These are phyloP conservation scores for Prunella fulvescens DNA, from an alignment of 2,113 vertebrate species.

Conservation along the genomic window DNA sequence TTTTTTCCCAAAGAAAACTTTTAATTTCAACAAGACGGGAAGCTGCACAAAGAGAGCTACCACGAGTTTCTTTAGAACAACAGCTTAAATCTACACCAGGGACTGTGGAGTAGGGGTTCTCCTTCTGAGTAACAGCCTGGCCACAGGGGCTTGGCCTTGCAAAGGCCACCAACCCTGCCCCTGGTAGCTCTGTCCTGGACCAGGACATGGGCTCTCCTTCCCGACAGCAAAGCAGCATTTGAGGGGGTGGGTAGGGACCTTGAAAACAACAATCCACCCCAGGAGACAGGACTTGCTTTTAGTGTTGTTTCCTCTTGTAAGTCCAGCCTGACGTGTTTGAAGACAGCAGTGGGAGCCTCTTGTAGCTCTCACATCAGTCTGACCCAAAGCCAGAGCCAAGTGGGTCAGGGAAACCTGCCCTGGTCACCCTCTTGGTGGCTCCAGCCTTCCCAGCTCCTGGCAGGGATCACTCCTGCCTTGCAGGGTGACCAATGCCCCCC, in stretches of 20 bases:
- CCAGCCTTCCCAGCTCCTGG: background rate
- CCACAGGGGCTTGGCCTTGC: background rate
- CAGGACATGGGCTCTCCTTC: background rate
- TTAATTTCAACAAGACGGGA: slow-evolving; percentile 27
- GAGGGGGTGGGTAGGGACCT: background rate
- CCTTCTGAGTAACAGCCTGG: background rate
- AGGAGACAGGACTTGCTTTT: background rate
- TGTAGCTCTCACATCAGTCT: background rate
- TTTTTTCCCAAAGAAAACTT: slow-evolving; percentile 3
- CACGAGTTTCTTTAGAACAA: background rate
- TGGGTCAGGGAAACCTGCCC: background rate
- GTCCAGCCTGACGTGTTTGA: background rate
- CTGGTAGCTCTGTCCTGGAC: background rate
- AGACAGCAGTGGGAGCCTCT: background rate
- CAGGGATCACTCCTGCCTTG: background rate
- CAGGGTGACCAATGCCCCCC: background rate
- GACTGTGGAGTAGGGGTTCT: background rate
- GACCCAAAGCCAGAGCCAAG: background rate
- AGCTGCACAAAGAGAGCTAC: slow-evolving; percentile 51
- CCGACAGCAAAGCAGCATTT: background rate
- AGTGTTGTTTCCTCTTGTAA: background rate
- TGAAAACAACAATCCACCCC: background rate
- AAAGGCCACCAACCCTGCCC: background rate
- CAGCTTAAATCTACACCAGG: background rate
- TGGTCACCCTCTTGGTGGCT: rapidly evolving